Percentiles rank a stretch among this genome's conserved stretches.
phyloP scores from a whole-genome alignment of 2,113 vertebrate species.

The Rhinoptilus africanus region DNA sequence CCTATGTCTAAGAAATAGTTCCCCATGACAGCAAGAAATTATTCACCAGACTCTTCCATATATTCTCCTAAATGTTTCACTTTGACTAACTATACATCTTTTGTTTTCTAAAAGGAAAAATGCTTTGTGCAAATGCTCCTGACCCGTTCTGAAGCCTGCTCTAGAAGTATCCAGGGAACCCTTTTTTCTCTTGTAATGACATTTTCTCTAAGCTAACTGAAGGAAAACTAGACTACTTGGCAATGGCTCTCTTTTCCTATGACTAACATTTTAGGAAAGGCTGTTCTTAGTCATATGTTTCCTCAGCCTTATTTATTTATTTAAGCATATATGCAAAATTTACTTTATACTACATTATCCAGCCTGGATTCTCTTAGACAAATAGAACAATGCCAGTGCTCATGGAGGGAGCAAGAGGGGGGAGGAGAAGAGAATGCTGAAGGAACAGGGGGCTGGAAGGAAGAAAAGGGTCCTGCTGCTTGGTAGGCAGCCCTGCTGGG shows the following conservation, averaged over 20 bases:
- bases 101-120: background rate
- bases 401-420: background rate
- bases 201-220: background rate
- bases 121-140: background rate
- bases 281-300: background rate
- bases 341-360: background rate
- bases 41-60: background rate
- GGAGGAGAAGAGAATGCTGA: background rate
- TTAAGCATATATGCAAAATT: background rate
- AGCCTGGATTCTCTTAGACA: background rate
- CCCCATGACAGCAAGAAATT: background rate
- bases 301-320: background rate
- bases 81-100: background rate
- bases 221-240: background rate
- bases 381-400: conserved; percentile 43
- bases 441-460: background rate
- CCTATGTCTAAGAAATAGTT: background rate
- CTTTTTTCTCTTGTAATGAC: background rate
- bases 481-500: conserved; percentile 70
- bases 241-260: background rate
- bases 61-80: background rate
- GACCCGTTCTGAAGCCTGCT: background rate
- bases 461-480: conserved; percentile 63
- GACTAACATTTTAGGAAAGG: background rate
- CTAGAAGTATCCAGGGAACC: background rate